Evolutionary conservation across 2,797 vertebrate genomes (phyloP), one percentile per base, ranked within the genome.

Genomic region (Hypotaenidia okinawae): DNA sequence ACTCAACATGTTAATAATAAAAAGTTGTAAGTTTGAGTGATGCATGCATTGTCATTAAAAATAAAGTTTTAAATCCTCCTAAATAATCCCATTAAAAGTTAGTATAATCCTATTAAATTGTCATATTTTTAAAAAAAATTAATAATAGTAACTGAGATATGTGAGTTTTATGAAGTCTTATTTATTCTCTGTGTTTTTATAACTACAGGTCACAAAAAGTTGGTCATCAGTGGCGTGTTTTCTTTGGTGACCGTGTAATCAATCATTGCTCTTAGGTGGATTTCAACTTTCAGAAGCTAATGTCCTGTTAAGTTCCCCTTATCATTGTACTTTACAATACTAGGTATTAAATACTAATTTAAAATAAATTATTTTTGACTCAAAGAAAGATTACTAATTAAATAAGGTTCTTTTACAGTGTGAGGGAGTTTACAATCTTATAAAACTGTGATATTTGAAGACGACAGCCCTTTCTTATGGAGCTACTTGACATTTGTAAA

Each of bases 401-500:
- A 43, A 82, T 70, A 35, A 58, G 5, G 3, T 72, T 69, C 4
- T 87, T 80, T 80, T 59, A 39, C 12, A 58, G 23, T 78, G 76
- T 67, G 37, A n/a, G 59, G 11, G 9, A 35, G 49, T 84, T 87
- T 61, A 51, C 18, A 94, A 2, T 77, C 33, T 57, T 87, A 62
- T 79, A 52, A 74, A 87, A 55, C 25, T 45, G 2, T 88, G 75
- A 47, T 93, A 93, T 80, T 93, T 81, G 39, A 18, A 79, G 16
- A 22, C 16, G 59, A 35, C 39, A 85, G 83, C 15, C 51, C 79
- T 91, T 52, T 84, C 35, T 55, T 66, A 19, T 12, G 70, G 25
- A 77, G 6, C 15, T 51, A 59, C 39, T 75, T 95, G 69, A 66
- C 75, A 90, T 94, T 94, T 96, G 18, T 74, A 73, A 81, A 88